phyloP scores from a whole-genome alignment of 2,888 invertebrate species.

The Cephonodes hylas region DNA sequence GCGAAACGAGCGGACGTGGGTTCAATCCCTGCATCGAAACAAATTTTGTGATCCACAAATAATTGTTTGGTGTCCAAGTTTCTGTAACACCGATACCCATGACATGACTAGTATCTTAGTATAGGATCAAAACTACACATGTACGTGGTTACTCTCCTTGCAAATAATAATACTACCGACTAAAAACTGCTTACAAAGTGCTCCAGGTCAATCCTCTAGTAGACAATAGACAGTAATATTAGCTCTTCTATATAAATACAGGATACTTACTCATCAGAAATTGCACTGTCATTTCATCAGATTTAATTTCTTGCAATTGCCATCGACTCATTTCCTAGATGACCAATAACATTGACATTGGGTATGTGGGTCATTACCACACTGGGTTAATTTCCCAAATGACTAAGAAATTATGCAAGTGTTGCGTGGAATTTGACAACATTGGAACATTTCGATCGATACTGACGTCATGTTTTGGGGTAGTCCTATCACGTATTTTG shows the following conservation, averaged over 20 bases:
- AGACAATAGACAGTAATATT: not conserved
- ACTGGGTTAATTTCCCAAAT: constrained; percentile 10
- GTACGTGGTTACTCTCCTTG: too few species aligned
- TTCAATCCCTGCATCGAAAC: too few species aligned
- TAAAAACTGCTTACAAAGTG: too few species aligned
- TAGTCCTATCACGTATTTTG: not conserved
- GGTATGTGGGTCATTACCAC: constrained; percentile 6
- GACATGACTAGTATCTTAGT: too few species aligned
- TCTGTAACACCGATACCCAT: too few species aligned
- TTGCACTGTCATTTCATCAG: not conserved
- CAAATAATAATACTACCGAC: too few species aligned
- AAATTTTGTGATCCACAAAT: too few species aligned
- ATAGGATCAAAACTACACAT: too few species aligned
- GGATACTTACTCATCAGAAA: not conserved
- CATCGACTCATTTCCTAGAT: not conserved
- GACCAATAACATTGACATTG: constrained; percentile 2
- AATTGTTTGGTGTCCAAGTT: too few species aligned
- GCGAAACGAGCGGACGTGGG: too few species aligned
- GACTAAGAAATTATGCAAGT: constrained; percentile 4
- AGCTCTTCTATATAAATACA: not conserved
- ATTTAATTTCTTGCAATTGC: not conserved
- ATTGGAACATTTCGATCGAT: constrained; percentile 9
- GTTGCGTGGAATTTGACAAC: not conserved
- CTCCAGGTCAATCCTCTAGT: too few species aligned
- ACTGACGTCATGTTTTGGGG: not conserved